Evolutionary conservation across 2,888 invertebrate species (phyloP).

Genomic region (Halictus ligatus): DNA sequence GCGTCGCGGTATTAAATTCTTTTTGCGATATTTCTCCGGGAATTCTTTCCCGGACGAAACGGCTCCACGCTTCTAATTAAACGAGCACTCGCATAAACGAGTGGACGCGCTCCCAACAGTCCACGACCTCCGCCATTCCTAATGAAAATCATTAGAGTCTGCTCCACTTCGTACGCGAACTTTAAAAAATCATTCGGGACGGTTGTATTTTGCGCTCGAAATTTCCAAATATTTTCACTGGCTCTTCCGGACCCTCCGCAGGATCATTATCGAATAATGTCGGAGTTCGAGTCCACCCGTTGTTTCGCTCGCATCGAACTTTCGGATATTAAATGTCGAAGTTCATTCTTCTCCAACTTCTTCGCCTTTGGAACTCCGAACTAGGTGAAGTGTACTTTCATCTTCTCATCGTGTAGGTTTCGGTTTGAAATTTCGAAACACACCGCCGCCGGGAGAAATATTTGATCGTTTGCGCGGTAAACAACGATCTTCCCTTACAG

Average conservation of each 20-base stretch:
- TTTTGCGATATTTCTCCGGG: not conserved
- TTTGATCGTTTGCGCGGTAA: not conserved
- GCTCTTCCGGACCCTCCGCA: no score
- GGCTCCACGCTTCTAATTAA: not conserved
- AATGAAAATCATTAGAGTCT: constrained; percentile 1
- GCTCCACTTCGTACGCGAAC: not conserved
- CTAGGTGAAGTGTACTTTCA: not conserved
- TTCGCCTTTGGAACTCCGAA: not conserved
- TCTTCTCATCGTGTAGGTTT: not conserved
- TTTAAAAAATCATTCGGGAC: not conserved
- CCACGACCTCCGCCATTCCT: not conserved
- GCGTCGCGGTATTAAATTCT: not conserved
- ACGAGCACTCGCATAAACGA: not conserved
- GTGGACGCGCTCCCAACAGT: not conserved
- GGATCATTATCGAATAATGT: no score
- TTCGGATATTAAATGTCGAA: not conserved
- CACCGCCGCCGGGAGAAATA: not conserved
- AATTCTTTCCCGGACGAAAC: constrained; percentile 6
- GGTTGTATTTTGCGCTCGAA: no score
- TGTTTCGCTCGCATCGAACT: not conserved
- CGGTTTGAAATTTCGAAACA: not conserved
- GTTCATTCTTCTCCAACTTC: not conserved
- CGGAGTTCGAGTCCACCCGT: no score
- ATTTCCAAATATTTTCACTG: not conserved
- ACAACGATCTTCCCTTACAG: not conserved